These are phyloP conservation scores for Erpetoichthys calabaricus DNA, from an alignment of 2,797 vertebrate species.

Conservation along the genomic window DNA sequence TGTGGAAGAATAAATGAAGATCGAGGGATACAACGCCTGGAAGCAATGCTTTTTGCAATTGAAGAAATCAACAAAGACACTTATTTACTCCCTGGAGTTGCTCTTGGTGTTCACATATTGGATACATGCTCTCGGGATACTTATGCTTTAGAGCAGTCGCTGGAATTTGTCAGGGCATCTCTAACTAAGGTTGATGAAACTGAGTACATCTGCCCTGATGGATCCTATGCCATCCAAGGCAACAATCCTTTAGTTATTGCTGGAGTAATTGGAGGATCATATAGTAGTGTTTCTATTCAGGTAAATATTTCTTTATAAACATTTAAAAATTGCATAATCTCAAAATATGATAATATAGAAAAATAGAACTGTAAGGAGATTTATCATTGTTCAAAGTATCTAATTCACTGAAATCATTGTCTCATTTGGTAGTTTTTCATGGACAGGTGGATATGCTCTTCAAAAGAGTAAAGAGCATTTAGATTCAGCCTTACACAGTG, in stretches of 20 bases:
- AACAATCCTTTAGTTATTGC: slow-evolving; percentile 83
- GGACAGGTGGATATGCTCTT: too few relatives aligned
- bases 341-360: too few relatives aligned
- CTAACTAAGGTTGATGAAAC: slow-evolving; percentile 97
- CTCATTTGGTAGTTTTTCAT: too few relatives aligned
- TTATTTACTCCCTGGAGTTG: slow-evolving; percentile 75
- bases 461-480: too few relatives aligned
- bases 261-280: slow-evolving; percentile 88
- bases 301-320: slow-evolving; percentile 39
- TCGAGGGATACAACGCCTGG: slow-evolving; percentile 85
- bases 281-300: slow-evolving; percentile 97
- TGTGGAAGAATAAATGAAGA: slow-evolving; percentile 91
- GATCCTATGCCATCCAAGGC: slow-evolving; percentile 86
- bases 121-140: slow-evolving; percentile 95
- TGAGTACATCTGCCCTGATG: slow-evolving; percentile 94
- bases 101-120: slow-evolving; percentile 86
- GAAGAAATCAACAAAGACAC: slow-evolving; percentile 84
- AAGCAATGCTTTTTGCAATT: slow-evolving; percentile 96
- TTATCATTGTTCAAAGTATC: too few relatives aligned
- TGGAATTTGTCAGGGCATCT: slow-evolving; percentile 93
- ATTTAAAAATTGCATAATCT: too few relatives aligned
- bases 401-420: too few relatives aligned
- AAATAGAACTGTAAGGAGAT: too few relatives aligned
- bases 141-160: slow-evolving; percentile 70
- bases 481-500: too few relatives aligned